phyloP scores from a whole-genome alignment of 2,888 invertebrate species.

The Platycheirus rosarum region DNA sequence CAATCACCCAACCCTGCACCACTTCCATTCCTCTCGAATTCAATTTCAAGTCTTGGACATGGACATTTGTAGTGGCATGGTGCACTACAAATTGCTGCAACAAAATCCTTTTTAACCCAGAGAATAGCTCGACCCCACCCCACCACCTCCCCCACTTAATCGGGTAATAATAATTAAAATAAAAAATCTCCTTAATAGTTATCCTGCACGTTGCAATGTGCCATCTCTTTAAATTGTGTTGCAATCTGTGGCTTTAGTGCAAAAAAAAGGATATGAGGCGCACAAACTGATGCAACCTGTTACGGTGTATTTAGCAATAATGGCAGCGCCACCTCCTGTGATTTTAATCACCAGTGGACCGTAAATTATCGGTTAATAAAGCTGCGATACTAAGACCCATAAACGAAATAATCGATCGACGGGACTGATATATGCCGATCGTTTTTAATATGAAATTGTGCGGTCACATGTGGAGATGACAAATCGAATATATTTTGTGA shows the following conservation, averaged over 20 bases:
- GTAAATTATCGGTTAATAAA: constrained; percentile 72
- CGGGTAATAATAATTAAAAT: constrained; percentile 43
- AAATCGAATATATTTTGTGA: neutral
- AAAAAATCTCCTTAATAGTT: constrained; percentile 51
- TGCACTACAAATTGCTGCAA: constrained; percentile 32
- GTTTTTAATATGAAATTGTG: constrained; percentile 24
- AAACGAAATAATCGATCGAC: constrained; percentile 62
- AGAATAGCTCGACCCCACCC: neutral
- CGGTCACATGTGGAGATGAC: constrained; percentile 39
- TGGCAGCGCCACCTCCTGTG: constrained; percentile 62
- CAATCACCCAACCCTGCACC: neutral
- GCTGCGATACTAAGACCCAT: constrained; percentile 69
- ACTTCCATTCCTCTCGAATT: neutral
- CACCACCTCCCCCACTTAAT: neutral
- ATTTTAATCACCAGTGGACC: constrained; percentile 65
- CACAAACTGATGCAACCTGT: constrained; percentile 38
- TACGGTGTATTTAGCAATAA: constrained; percentile 69
- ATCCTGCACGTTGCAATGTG: constrained; percentile 12
- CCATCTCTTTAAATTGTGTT: constrained; percentile 36
- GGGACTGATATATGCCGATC: constrained; percentile 58
- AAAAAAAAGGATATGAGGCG: neutral
- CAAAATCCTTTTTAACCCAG: constrained; percentile 42
- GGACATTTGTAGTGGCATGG: neutral
- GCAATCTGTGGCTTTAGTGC: constrained; percentile 27
- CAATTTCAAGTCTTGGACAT: neutral